Conservation (phyloP, 2,797 vertebrate species). For the Catharus ustulatus region DNA sequence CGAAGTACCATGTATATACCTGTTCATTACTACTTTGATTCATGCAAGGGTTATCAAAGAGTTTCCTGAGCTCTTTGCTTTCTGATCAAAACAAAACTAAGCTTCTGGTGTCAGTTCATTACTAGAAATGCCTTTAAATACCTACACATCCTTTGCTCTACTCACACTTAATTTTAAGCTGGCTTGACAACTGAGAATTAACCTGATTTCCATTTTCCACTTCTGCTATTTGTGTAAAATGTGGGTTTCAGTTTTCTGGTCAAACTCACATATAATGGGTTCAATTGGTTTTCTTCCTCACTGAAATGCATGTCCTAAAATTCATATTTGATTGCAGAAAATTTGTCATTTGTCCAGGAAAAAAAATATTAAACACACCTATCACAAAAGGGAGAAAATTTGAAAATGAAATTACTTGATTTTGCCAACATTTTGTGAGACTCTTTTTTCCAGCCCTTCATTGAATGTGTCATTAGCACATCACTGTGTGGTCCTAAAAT, state of each 20-base stretch:
- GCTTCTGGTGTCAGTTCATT: not conserved
- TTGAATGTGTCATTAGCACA: not conserved
- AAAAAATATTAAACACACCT: not conserved
- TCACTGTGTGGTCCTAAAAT: not conserved
- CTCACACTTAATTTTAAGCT: not conserved
- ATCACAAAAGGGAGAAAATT: not conserved
- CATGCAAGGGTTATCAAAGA: not conserved
- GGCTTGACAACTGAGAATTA: conserved; percentile 6
- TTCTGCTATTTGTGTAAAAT: not conserved
- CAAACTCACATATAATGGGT: not conserved
- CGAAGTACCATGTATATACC: not conserved
- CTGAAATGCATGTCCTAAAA: not conserved
- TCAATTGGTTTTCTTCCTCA: not conserved
- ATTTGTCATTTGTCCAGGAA: not conserved
- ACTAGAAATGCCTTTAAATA: not conserved
- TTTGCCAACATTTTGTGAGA: not conserved
- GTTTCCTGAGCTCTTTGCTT: not conserved
- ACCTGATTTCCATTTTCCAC: not conserved
- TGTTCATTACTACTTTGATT: not conserved
- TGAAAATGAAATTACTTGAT: not conserved
- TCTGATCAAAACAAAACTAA: not conserved
- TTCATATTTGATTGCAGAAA: not conserved
- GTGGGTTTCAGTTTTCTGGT: not conserved
- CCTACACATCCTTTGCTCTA: not conserved
- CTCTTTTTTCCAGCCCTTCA: not conserved